Base-by-base conservation (phyloP, 2,888 invertebrate species). In the Eupithecia exiguata region DNA sequence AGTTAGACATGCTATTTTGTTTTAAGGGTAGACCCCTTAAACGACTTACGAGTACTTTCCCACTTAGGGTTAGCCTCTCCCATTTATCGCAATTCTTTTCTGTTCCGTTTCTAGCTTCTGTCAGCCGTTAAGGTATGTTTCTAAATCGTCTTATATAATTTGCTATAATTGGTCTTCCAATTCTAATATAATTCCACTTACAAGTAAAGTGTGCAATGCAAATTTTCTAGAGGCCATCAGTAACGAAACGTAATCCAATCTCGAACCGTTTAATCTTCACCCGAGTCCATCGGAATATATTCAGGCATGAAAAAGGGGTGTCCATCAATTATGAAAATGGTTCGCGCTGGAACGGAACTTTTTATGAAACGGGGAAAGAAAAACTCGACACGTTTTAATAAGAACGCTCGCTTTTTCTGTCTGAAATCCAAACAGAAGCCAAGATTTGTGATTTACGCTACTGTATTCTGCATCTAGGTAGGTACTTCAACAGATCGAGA, bases 261-360 rank as follows among this genome's bases (percentile, higher is more conserved):
- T 43, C 25, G 66, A 66, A 40, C 10, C 25, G 38, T n/a, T 66
- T 40, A 65, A 65, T 65, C 40, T 66, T 66, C 38, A 10, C 53
- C 66, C 66, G 38, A 69, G 30, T 40, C 25, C 69, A 69, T 69
- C 49, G 61, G 40, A 61, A 69, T 61, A 58, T 40, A 43, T 40
- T 18, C 36, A 30, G 21, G 43, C 21, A 40, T 69, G 65, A 65
- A 65, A 65, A 65, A 40, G 65, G n/a, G 58, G 58, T 38, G 61
- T 69, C 61, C 69, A 69, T 69, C 58, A 58, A 62, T 70, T 62
- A 35, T 70, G 38, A 70, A 70, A 70, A 70, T 62, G 62, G 62
- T 62, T 46, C 62, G 46, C 43, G 43, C 62, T 35, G 9, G 25
- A 12, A 5, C 12, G 63, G 63, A 53, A 53, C 53, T 49, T 62